Percentiles rank a stretch among this genome's conserved stretches.
Evolutionary conservation across 2,113 vertebrate species (phyloP).

Genomic region (Crotalus helleri): DNA sequence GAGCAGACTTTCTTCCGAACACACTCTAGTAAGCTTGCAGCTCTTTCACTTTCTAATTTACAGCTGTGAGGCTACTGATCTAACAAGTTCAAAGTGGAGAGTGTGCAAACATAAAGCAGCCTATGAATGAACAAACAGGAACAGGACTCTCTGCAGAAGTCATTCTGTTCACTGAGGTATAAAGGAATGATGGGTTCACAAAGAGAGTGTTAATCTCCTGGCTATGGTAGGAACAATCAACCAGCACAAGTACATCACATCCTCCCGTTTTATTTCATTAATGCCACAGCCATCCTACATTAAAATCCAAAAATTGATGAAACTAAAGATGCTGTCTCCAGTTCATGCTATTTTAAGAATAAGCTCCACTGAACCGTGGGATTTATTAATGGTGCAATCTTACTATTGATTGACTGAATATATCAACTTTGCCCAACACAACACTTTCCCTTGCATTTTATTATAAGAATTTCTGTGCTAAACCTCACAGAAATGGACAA

Average conservation of each 20-base stretch:
- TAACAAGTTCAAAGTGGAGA: background rate
- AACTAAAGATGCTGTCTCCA: background rate
- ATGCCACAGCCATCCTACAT: background rate
- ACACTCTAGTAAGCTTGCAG: background rate
- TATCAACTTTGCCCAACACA: background rate
- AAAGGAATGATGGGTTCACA: constrained; percentile 17
- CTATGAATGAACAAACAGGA: background rate
- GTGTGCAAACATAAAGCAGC: background rate
- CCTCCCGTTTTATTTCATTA: constrained; percentile 11
- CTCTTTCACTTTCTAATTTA: background rate
- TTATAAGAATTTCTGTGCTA: background rate
- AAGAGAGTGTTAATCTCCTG: background rate
- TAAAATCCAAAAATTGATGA: background rate
- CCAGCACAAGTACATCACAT: background rate
- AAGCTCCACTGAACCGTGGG: background rate
- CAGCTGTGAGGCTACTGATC: background rate
- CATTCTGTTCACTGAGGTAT: constrained; percentile 1
- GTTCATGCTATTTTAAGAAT: background rate
- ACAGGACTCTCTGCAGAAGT: background rate
- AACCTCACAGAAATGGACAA: background rate
- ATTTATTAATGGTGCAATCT: background rate
- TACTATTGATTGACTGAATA: background rate
- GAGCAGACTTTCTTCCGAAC: background rate
- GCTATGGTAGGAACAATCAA: background rate
- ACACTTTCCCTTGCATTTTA: background rate